Base-by-base conservation (phyloP, 2,797 vertebrate species). In the Linurgus olivaceus region DNA sequence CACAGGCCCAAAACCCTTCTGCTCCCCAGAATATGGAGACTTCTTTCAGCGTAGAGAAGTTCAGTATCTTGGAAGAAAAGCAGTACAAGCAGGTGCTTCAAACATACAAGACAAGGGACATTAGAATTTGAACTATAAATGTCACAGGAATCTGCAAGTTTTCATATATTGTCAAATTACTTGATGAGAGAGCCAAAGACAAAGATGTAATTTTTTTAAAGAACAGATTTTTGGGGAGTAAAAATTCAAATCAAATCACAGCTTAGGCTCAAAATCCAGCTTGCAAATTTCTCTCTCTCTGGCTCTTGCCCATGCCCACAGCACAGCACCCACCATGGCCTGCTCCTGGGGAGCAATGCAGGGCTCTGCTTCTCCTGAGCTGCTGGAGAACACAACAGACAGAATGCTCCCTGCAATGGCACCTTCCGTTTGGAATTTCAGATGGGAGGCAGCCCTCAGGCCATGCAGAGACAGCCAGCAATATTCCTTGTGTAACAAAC, bases 61-160 rank as follows among this genome's bases (percentile, higher is more conserved):
- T 65, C 19, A 74, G 33, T 61, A 42, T 7, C 66, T 74, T 17
- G 11, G 45, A 81, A 91, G 50, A 51, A 54, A 61, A 58, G 33
- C 26, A 51, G 28, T 10, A n/a, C 11, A 55, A 62, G n/a, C 38
- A 44, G 25, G 19, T 47, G 12, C 3, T 13, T 51, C 6, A 2
- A 29, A 59, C 23, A 33, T 0, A 13, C 0, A 1, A 58, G 18
- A 35, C 0, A 2, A 29, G n/a, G 29, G 65, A 61, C 23, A 35
- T 8, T 0, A 21, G 40, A 55, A 38, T 35, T n/a, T 21, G 31
- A 71, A 44, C 35, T 50, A 10, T 11, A 72, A 50, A 37, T 40
- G 14, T 72, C 48, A 55, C 0, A 38, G 50, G 10, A 63, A 73
- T 24, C 45, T 25, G 38, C 7, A 23, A 26, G 44, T 23, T 71